These are phyloP conservation scores for Cavia porcellus DNA, from an alignment of 2,113 vertebrate genomes.

Conservation along the genomic window DNA sequence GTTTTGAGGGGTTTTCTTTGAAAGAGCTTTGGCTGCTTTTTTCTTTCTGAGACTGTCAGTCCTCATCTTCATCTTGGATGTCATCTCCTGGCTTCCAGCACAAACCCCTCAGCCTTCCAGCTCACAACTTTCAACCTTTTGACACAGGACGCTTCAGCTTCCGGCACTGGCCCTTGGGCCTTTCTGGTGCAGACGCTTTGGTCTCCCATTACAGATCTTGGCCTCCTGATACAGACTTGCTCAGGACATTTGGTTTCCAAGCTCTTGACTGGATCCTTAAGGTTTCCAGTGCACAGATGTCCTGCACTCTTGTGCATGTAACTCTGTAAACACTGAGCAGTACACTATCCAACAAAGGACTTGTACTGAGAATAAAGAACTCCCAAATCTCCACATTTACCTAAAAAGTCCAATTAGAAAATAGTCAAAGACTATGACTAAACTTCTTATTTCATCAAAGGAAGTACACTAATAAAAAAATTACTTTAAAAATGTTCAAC, in stretches of 20 bases:
- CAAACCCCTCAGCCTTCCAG: not conserved
- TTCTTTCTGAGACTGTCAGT: not conserved
- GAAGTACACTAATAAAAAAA: not conserved
- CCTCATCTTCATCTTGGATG: not conserved
- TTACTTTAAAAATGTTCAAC: not conserved
- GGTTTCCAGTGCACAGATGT: not conserved
- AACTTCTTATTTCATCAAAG: not conserved
- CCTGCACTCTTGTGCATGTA: not conserved
- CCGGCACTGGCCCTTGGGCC: not conserved
- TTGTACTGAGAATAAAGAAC: not conserved
- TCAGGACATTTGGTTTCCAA: not conserved
- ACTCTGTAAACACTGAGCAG: not conserved
- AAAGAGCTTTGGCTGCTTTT: not conserved
- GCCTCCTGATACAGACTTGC: not conserved
- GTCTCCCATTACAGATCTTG: not conserved
- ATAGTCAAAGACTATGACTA: not conserved
- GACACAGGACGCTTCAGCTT: not conserved
- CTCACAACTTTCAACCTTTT: not conserved
- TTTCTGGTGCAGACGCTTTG: not conserved
- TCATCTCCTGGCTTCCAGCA: not conserved
- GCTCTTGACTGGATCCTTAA: not conserved
- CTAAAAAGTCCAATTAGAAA: not conserved
- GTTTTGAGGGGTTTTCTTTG: not conserved
- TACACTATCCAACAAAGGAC: not conserved
- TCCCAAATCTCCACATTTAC: not conserved